Percentiles rank a stretch among this genome's conserved stretches.
Evolutionary conservation across 2,113 vertebrate genomes (phyloP).

Genomic region (Daboia siamensis): DNA sequence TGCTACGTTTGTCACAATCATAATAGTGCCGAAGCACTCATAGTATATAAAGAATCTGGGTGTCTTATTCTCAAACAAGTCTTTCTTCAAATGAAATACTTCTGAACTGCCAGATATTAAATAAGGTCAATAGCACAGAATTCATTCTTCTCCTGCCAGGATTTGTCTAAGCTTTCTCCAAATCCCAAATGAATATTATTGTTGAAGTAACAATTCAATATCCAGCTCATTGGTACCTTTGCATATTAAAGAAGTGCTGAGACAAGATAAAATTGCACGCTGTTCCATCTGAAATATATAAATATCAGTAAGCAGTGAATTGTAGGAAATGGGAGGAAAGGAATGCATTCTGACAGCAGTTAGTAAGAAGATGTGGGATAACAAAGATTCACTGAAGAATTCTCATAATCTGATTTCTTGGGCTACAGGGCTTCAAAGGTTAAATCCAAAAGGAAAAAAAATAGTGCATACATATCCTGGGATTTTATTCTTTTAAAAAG

Average conservation of each 20-base stretch:
- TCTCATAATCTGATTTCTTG: background rate
- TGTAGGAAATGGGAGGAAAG: background rate
- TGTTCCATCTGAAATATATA: background rate
- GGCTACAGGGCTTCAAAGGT: background rate
- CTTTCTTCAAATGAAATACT: background rate
- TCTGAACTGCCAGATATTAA: slow-evolving; percentile 13
- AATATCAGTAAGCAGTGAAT: background rate
- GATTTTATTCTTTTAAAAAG: background rate
- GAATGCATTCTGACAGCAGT: background rate
- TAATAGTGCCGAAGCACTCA: background rate
- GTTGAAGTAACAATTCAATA: slow-evolving; percentile 22
- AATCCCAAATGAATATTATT: slow-evolving; percentile 13
- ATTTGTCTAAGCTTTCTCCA: slow-evolving; percentile 15
- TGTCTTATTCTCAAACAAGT: background rate
- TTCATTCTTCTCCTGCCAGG: slow-evolving; percentile 19
- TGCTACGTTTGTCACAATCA: background rate
- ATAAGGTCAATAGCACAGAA: slow-evolving; percentile 17
- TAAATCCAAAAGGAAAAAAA: background rate
- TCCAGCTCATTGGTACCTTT: slow-evolving; percentile 3
- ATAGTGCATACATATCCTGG: background rate
- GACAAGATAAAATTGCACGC: background rate
- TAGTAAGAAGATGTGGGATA: background rate
- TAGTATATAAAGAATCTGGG: background rate
- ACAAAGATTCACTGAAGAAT: background rate
- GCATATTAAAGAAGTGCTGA: slow-evolving; percentile 15